These are phyloP conservation scores for Peromyscus maniculatus DNA, from an alignment of 2,113 vertebrate genomes.

Conservation along the genomic window DNA sequence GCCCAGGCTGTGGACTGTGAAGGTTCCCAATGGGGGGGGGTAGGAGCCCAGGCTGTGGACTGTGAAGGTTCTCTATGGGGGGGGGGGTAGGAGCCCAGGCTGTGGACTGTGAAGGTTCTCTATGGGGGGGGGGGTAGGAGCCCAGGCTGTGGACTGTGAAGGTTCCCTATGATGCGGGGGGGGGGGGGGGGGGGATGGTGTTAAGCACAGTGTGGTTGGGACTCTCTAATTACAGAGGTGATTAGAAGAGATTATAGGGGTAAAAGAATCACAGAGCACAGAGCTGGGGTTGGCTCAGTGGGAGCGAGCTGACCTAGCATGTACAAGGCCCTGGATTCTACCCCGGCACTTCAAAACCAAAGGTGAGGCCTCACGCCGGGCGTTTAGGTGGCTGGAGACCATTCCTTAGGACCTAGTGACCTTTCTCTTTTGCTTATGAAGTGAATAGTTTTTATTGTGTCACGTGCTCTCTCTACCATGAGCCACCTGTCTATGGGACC, in stretches of 20 bases:
- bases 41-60: no score
- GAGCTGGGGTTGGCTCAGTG: not conserved
- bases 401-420: no score
- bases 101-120: no score
- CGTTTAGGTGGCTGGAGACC: not conserved
- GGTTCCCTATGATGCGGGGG: no score
- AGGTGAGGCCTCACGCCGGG: not conserved
- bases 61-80: not conserved
- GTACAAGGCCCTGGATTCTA: not conserved
- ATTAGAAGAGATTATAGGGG: not conserved
- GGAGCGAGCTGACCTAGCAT: not conserved
- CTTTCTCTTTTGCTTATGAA: not conserved
- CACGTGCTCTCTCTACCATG: not conserved
- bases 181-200: no score
- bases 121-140: not conserved
- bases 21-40: no score
- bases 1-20: no score
- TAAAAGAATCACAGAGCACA: not conserved
- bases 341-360: not conserved
- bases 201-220: not conserved
- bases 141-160: rapidly evolving
- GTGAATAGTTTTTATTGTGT: not conserved
- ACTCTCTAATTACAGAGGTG: not conserved
- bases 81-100: no score
- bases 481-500: not conserved